These are phyloP conservation scores for Dipodomys merriami DNA, from an alignment of 2,113 vertebrate genomes.

Conservation along the genomic window DNA sequence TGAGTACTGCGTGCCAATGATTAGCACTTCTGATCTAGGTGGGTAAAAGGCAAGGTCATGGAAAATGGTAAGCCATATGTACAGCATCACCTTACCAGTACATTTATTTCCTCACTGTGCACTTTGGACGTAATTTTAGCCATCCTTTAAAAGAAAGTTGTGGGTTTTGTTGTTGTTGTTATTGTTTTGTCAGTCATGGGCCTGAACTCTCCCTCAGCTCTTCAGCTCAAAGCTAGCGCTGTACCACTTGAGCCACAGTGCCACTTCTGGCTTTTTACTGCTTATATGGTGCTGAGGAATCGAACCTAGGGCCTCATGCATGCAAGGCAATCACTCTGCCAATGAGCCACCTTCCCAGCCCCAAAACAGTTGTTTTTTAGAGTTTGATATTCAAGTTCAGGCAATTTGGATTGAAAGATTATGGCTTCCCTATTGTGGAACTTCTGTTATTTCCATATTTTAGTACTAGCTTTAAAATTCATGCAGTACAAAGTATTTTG, in stretches of 20 bases:
- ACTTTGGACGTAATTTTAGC: neutral
- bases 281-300: no score
- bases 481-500: neutral
- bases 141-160: neutral
- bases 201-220: no score
- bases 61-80: neutral
- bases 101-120: neutral
- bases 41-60: neutral
- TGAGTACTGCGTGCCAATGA: slow-evolving; percentile 81
- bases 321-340: no score
- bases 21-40: neutral
- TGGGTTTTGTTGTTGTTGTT: neutral
- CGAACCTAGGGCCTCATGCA: no score
- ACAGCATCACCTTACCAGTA: accelerated
- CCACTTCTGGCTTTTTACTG: no score
- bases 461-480: neutral
- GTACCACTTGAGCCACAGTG: no score
- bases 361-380: neutral
- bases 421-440: neutral
- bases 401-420: neutral
- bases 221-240: no score
- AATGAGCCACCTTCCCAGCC: no score
- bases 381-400: neutral
- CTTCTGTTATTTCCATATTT: neutral
- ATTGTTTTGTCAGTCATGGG: neutral